Evolutionary conservation across 2,888 invertebrate genomes (phyloP).

Genomic region (Neoascia interrupta): DNA sequence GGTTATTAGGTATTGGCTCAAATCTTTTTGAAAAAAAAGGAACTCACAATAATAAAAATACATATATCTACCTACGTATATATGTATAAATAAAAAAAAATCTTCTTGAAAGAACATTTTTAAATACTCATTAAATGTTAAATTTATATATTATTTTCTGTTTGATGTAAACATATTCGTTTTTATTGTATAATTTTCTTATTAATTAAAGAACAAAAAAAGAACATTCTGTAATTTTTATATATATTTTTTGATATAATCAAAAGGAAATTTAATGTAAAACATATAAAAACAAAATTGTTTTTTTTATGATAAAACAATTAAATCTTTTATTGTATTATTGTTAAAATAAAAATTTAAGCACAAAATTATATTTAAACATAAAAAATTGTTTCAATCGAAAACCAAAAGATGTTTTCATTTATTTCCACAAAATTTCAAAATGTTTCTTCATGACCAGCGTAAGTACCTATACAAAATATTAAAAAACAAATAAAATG

Average conservation of each 20-base stretch:
- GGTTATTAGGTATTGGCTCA: constrained; percentile 62
- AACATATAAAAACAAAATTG: constrained; percentile 27
- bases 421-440: constrained; percentile 33
- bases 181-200: constrained; percentile 58
- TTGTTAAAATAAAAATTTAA: constrained; percentile 61
- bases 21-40: constrained; percentile 52
- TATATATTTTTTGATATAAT: constrained; percentile 33
- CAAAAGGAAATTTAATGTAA: constrained; percentile 44
- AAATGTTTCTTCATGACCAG: neutral
- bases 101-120: constrained; percentile 25
- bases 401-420: constrained; percentile 59
- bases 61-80: too few species aligned
- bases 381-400: constrained; percentile 54
- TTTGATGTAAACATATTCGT: constrained; percentile 28
- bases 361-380: constrained; percentile 56
- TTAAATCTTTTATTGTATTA: constrained; percentile 59
- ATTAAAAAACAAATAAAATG: neutral
- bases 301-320: too few species aligned
- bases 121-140: constrained; percentile 66
- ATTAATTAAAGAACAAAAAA: constrained; percentile 19
- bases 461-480: constrained; percentile 48
- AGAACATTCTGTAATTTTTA: constrained; percentile 14
- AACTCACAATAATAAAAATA: constrained; percentile 29
- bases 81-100: constrained; percentile 52
- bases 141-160: constrained; percentile 39